Conservation (phyloP, 2,113 vertebrate species). For the Brienomyrus brachyistius region DNA sequence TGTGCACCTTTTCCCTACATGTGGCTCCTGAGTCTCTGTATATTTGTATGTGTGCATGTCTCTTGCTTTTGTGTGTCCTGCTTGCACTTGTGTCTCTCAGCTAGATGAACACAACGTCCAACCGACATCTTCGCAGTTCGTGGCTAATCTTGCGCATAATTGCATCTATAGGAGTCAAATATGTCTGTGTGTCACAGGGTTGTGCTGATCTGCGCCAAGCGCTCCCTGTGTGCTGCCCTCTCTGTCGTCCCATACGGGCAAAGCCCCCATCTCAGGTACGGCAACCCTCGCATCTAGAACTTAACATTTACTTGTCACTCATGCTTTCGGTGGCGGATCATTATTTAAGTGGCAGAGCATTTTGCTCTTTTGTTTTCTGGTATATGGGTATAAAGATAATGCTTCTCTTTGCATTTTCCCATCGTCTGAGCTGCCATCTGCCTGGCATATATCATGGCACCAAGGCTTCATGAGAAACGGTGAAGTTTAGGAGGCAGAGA, state of each 20-base stretch:
- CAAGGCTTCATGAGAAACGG: neutral
- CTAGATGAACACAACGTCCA: neutral
- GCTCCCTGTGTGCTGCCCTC: slow-evolving; percentile 90
- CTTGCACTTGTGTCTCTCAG: neutral
- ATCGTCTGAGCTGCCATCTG: neutral
- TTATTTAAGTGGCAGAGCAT: neutral
- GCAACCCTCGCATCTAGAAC: slow-evolving; percentile 15
- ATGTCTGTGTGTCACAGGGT: slow-evolving; percentile 71
- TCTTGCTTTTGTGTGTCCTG: neutral
- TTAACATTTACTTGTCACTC: neutral
- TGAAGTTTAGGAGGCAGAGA: neutral
- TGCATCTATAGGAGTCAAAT: neutral
- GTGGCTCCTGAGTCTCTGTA: neutral
- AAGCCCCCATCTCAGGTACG: slow-evolving; percentile 78
- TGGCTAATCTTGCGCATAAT: neutral
- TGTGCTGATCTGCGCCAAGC: slow-evolving; percentile 91
- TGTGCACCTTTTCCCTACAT: neutral
- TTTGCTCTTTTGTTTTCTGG: neutral
- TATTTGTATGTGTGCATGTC: neutral
- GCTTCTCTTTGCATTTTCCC: neutral
- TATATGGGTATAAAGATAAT: neutral
- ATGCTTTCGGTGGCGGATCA: neutral
- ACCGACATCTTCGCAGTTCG: neutral
- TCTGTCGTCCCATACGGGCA: slow-evolving; percentile 94
- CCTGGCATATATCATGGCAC: neutral